Conservation (phyloP, 1,140 invertebrate genomes). For the Euglossa dilemma region DNA sequence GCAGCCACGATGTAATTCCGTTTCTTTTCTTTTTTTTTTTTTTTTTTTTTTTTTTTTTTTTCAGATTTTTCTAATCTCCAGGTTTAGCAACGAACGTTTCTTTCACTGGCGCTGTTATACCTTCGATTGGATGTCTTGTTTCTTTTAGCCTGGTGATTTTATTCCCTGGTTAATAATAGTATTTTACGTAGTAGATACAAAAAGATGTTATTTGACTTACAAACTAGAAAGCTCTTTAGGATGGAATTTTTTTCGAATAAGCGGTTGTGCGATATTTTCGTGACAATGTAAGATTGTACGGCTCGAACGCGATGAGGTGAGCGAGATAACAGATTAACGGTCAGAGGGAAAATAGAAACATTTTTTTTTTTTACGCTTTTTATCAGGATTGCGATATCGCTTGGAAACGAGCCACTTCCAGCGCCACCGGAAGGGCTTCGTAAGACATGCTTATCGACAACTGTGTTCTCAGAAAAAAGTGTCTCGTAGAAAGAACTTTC, state of each 20-base stretch:
- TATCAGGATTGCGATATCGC: conserved; percentile 55
- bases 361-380: conserved; percentile 57
- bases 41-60: too few relatives aligned
- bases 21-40: background rate
- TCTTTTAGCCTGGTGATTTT: background rate
- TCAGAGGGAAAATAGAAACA: conserved; percentile 26
- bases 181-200: background rate
- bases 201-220: background rate
- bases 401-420: conserved; percentile 50
- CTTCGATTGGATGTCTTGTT: background rate
- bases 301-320: conserved; percentile 7
- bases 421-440: conserved; percentile 66
- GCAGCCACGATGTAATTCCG: background rate
- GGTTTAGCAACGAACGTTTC: background rate
- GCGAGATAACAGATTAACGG: conserved; percentile 55
- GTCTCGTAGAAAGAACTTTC: background rate
- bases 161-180: background rate
- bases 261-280: background rate
- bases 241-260: background rate
- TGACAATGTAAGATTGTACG: conserved; percentile 15
- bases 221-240: background rate
- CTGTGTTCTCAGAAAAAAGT: conserved; percentile 55
- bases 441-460: conserved; percentile 60
- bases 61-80: background rate
- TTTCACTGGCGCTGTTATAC: background rate